phyloP scores from a whole-genome alignment of 2,113 vertebrate genomes.

The Synodontis membranacea region DNA sequence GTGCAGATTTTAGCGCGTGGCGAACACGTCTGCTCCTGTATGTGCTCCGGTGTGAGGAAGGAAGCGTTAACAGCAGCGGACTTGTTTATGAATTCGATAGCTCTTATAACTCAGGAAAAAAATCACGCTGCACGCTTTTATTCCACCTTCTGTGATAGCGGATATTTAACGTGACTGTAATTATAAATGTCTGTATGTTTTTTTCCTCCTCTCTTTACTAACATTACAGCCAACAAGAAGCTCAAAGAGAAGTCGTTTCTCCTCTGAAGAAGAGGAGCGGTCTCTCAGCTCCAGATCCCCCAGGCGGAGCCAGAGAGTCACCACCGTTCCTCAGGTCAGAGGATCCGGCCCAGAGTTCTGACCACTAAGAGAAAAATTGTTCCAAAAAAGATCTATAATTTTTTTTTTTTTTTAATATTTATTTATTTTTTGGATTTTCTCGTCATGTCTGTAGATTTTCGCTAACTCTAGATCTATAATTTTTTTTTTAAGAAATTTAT shows the following conservation, averaged over 20 bases:
- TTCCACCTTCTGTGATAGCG: not conserved
- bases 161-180: not conserved
- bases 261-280: constrained; percentile 90
- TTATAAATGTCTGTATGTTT: not conserved
- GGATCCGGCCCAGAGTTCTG: not conserved
- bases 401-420: not conserved
- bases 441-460: too few relatives aligned
- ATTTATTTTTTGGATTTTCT: not conserved
- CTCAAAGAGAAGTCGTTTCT: constrained; percentile 91
- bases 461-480: too few relatives aligned
- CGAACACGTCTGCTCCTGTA: not conserved
- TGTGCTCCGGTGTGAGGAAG: not conserved
- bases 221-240: constrained; percentile 85
- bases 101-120: not conserved
- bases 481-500: too few relatives aligned
- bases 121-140: not conserved
- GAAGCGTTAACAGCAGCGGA: not conserved
- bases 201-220: not conserved
- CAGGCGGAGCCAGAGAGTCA: constrained; percentile 90
- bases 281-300: constrained; percentile 86
- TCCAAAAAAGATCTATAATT: too few relatives aligned
- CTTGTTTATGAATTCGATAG: not conserved
- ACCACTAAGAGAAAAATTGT: not conserved
- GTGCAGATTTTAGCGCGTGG: not conserved
- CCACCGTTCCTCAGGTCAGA: constrained; percentile 78